Percentiles rank a stretch among this genome's conserved stretches.
These are phyloP conservation scores for Leucophenga varia DNA, from an alignment of 1,140 invertebrate genomes.

Conservation along the genomic window DNA sequence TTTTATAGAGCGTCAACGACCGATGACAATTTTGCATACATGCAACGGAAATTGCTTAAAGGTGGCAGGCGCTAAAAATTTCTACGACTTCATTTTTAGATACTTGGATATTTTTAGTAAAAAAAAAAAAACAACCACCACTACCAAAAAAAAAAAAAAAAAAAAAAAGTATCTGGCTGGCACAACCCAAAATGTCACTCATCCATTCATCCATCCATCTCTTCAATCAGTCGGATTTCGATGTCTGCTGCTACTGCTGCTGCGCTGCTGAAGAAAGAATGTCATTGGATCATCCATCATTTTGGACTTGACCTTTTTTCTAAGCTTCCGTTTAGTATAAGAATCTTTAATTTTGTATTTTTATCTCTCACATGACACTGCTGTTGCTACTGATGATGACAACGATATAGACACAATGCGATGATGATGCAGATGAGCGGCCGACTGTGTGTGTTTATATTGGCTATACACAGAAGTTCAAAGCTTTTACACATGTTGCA, in stretches of 20 bases:
- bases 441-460: too few relatives aligned
- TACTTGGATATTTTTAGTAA: too few relatives aligned
- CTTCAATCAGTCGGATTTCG: constrained; percentile 14
- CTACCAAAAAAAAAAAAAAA: not conserved
- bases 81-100: too few relatives aligned
- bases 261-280: too few relatives aligned
- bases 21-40: constrained; percentile 10
- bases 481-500: too few relatives aligned
- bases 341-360: constrained; percentile 49
- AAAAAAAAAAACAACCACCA: constrained; percentile 24
- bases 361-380: constrained; percentile 24
- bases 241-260: too few relatives aligned
- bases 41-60: constrained; percentile 38
- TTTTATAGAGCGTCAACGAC: too few relatives aligned
- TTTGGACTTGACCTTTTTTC: constrained; percentile 56
- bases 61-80: constrained; percentile 19
- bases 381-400: not conserved
- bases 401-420: too few relatives aligned
- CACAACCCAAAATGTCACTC: constrained; percentile 39
- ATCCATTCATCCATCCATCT: constrained; percentile 32
- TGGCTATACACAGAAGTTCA: too few relatives aligned
- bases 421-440: too few relatives aligned
- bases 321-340: constrained; percentile 43
- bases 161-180: constrained; percentile 16
- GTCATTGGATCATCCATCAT: constrained; percentile 55